Percentiles rank a stretch among this genome's conserved stretches.
Conservation (phyloP, 2,888 invertebrate species). For the Patella pellucida region DNA sequence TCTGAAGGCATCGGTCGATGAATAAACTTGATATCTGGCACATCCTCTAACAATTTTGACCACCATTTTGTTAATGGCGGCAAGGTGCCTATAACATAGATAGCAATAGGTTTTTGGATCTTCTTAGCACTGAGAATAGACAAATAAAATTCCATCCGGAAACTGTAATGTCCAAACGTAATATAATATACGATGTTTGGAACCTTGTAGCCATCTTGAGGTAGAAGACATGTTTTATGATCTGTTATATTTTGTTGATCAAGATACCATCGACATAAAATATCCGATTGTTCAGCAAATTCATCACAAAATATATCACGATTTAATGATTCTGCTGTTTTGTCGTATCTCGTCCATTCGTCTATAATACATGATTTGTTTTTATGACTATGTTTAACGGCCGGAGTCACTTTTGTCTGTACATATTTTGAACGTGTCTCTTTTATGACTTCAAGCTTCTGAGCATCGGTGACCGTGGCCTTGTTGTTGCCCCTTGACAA, state of each 20-base stretch:
- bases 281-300: not conserved
- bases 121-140: slow-evolving; percentile 1
- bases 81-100: not conserved
- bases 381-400: too few relatives aligned
- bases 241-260: not conserved
- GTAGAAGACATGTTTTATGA: not conserved
- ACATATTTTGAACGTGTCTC: too few relatives aligned
- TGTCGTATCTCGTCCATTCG: not conserved
- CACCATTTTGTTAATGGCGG: not conserved
- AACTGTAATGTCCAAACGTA: not conserved
- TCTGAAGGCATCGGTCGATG: not conserved
- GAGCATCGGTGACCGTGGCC: too few relatives aligned
- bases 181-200: not conserved
- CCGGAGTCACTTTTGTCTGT: too few relatives aligned
- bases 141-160: not conserved
- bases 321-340: not conserved
- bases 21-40: not conserved
- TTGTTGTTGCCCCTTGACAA: too few relatives aligned
- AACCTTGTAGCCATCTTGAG: not conserved
- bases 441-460: too few relatives aligned
- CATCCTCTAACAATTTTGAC: not conserved
- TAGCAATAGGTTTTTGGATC: not conserved
- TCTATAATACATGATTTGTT: not conserved
- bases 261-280: not conserved
- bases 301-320: slow-evolving; percentile 10